Base-by-base conservation (phyloP, 2,797 vertebrate genomes). In the Artibeus lituratus region DNA sequence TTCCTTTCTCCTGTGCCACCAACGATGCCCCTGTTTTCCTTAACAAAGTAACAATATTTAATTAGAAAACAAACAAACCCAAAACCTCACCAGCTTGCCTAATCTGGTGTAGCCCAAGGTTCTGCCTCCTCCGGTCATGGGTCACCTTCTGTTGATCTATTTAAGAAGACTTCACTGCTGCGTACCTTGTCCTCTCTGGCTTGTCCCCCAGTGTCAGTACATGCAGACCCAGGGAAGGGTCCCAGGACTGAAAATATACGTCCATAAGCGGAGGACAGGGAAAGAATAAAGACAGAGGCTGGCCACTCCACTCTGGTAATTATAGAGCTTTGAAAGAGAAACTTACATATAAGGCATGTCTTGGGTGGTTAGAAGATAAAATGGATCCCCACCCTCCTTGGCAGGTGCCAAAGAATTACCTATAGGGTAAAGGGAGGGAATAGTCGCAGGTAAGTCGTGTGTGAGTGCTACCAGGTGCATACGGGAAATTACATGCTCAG, bases 161-260 rank as follows among this genome's bases (percentile, higher is more conserved):
- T 70, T n/a, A 65, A 51, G 59, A 55, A 0, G 29, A 67, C 47
- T 39, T 42, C 7, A 74, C 26, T 12, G 65, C 24, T 16, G 7
- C 0, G 5, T 26, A 49, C 7, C 39, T 10, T 51, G 47, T 32
- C 22, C 8, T 4, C 1, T 19, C 47, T 1, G n/a, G 1, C 21
- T 7, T 15, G 3, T 11, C 7, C 42, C 21, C 44, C 51, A 26
- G 35, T 2, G 24, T 44, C 44, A 22, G 57, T 15, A n/a, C 80
- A 59, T 1, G 26, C 10, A 32, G 57, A 44, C 55, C 55, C 57
- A 22, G 18, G 80, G 80, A 32, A 55, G 14, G 35, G 3, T 39
- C 77, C 22, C 2, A 55, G n/a, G 55, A 42, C 55, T 81, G 16
- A 32, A 81, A 59, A 42, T 42, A 59, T 2, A 21, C 57, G 49